Evolutionary conservation across 2,888 invertebrate genomes (phyloP).

Genomic region (Noctua fimbriata): DNA sequence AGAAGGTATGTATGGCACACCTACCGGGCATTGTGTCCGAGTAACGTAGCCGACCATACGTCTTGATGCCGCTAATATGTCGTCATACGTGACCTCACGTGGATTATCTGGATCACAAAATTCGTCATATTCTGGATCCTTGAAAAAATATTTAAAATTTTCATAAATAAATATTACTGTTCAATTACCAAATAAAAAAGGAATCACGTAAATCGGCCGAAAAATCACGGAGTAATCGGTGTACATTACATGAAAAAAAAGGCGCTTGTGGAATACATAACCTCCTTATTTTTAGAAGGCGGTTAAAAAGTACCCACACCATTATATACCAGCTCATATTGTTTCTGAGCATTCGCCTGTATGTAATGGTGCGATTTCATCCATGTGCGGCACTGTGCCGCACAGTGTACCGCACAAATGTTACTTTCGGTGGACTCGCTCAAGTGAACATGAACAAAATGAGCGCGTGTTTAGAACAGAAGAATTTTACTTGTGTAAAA

Average conservation of each 20-base stretch:
- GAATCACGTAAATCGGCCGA: not conserved
- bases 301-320: not conserved
- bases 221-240: not conserved
- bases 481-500: too few species aligned
- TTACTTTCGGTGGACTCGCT: too few species aligned
- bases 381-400: too few species aligned
- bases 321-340: not conserved
- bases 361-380: too few species aligned
- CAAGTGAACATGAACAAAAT: too few species aligned
- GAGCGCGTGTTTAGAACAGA: too few species aligned
- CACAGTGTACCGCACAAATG: too few species aligned
- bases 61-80: constrained; percentile 92
- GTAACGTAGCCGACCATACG: constrained; percentile 91
- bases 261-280: not conserved
- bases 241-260: not conserved
- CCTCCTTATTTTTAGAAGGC: too few species aligned
- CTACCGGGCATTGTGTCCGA: constrained; percentile 91
- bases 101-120: constrained; percentile 85
- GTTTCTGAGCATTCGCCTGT: too few species aligned
- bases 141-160: not conserved
- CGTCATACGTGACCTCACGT: constrained; percentile 90
- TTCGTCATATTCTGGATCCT: constrained; percentile 83
- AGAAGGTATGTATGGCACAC: not conserved
- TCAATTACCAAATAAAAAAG: not conserved
- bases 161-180: not conserved